Evolutionary conservation across 2,888 invertebrate species (phyloP), one percentile per base, ranked within the genome.

Genomic region (Brachyptera risi): DNA sequence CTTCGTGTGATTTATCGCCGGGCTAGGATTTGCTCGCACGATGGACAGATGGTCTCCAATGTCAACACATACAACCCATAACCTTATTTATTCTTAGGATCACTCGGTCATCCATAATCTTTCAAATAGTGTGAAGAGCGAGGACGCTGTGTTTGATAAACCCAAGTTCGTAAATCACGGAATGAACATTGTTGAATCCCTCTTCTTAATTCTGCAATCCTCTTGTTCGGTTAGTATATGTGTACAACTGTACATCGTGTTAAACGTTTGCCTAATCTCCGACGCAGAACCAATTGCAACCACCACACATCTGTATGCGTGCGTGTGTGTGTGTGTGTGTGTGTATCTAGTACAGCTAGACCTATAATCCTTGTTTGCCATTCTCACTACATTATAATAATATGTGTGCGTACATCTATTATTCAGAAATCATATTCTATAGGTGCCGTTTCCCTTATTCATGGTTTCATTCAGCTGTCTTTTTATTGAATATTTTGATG

Each of bases 1-100:
- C 50, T 65, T 56, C 65, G 65, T 65, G 65, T 65, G 65, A 65
- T 65, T 65, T 65, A 65, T 65, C 61, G 65, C 49, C 60, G 57
- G 50, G 54, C 54, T 49, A 37, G 65, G 65, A 65, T 65, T 65
- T 63, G 50, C 49, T 42, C 42, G 44, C 23, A 40, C 57, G 56
- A 56, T 58, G 62, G 60, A 59, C 62, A 60, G 60, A 58, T 63
- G 56, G 60, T 47, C 35, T 50, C 60, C 47, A 35, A 23, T 56
- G 61, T 59, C 59, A 64, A 61, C 59, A 63, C 56, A 15, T 35
- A 24, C 31, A 9, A 24, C 38, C 40, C 40, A 23, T 51, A 56
- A 49, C 56, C 47, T 56, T 50, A 56, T 54, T 58, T 31, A 51
- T 59, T 59, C 51, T 61, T 57, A 4, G 42, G 61, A 61, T 61